phyloP scores from a whole-genome alignment of 2,888 invertebrate species.

The Leucophora obtusa region DNA sequence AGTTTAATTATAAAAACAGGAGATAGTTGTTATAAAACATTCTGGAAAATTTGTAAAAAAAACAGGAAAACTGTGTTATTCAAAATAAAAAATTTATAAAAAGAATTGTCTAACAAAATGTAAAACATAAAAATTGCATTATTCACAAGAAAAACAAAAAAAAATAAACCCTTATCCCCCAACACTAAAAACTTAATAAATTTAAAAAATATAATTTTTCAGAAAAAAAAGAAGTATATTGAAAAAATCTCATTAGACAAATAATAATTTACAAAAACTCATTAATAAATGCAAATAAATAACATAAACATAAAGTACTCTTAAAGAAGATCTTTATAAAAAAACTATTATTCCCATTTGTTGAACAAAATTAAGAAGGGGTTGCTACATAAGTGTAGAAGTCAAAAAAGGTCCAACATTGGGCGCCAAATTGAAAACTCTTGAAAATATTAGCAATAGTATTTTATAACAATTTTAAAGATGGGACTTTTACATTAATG shows the following conservation, averaged over 20 bases:
- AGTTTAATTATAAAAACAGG: constrained; percentile 6
- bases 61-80: background rate
- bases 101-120: constrained; percentile 46
- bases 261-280: constrained; percentile 52
- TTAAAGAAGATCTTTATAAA: constrained; percentile 52
- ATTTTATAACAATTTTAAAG: no score
- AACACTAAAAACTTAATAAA: constrained; percentile 26
- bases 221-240: constrained; percentile 30
- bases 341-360: constrained; percentile 55
- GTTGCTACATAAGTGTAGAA: no score
- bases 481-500: no score
- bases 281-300: constrained; percentile 8
- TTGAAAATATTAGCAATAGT: no score
- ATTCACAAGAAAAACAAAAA: constrained; percentile 42
- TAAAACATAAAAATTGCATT: constrained; percentile 48
- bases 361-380: constrained; percentile 51
- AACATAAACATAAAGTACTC: constrained; percentile 21
- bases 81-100: constrained; percentile 34
- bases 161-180: background rate
- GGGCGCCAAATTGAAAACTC: no score
- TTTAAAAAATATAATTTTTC: constrained; percentile 32
- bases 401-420: no score
- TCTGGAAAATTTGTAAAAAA: constrained; percentile 8
- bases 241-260: constrained; percentile 60
- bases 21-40: background rate